Evolutionary conservation across 2,888 invertebrate species (phyloP), one percentile per base, ranked within the genome.

Genomic region (Spialia ferax): DNA sequence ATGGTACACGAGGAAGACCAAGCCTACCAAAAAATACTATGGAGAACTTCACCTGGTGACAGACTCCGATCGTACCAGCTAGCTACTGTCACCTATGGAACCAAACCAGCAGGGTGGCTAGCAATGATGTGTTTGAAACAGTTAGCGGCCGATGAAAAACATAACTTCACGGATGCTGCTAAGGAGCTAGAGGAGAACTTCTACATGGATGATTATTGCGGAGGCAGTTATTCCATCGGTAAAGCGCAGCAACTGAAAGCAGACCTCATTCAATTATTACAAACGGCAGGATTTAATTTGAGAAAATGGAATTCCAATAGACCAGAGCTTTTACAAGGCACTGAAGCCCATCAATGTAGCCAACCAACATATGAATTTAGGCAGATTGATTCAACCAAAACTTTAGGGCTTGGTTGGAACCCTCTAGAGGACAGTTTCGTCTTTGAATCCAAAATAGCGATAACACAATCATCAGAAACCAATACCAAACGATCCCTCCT

Each of bases 41-140:
- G 60, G 60, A 10, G 70, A 4, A 62, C 60, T 55, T 20, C 68
- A 7, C 45, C 64, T 15, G 3, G 50, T 8, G 42, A 69, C 22
- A 29, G 0, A 15, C 15, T 73, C 7, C 26, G n/a, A 35, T 54
- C 50, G 22, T 68, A 66, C 42, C 66, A 61, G 35, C n/a, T 72
- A 23, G 52, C 18, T 1, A 75, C 71, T 1, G 64, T 67, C 0
- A 69, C 67, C 0, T 69, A 68, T 18, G 69, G 70, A 11, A 70
- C 70, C 2, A 69, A 63, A 45, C 56, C 64, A 10, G 72, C 72
- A n/a, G 60, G 59, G 1, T 70, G n/a, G 11, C 26, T 69, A 10
- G 71, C 73, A 8, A 68, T 75, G 70, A 72, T 69, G 69, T 72
- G 73, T 0, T 42, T 75, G 7, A 54, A 68, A 48, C 68, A 70